These are phyloP conservation scores for Setophaga kirtlandii DNA, from an alignment of 2,113 vertebrate genomes.

Conservation along the genomic window DNA sequence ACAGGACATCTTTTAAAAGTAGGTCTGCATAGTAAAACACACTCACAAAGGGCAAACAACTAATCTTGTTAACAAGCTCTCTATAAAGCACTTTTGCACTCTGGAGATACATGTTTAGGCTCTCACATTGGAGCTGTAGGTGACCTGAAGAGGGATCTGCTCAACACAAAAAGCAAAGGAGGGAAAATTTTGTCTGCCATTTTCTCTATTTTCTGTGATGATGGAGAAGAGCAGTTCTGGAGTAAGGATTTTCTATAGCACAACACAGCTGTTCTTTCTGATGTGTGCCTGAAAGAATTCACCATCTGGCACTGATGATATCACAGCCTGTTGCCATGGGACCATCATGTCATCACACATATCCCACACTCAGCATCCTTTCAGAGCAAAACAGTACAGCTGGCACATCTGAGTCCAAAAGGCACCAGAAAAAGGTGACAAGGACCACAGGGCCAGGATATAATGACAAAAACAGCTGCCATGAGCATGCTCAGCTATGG, in stretches of 20 bases:
- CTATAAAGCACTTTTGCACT: slow-evolving; percentile 7
- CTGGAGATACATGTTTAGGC: background rate
- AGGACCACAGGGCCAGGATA: background rate
- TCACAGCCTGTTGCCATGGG: background rate
- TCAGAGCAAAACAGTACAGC: background rate
- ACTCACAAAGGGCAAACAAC: background rate
- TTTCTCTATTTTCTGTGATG: background rate
- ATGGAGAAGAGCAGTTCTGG: background rate
- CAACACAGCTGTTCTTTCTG: background rate
- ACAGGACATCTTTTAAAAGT: background rate
- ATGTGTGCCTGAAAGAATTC: background rate
- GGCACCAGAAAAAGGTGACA: background rate
- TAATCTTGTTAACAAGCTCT: background rate
- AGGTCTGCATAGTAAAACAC: background rate
- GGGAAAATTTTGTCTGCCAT: background rate
- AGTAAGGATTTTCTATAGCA: background rate
- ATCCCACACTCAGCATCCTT: background rate
- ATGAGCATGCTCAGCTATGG: background rate
- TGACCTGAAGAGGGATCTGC: slow-evolving; percentile 10
- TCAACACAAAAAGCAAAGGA: background rate
- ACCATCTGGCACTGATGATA: background rate
- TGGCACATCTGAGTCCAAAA: background rate
- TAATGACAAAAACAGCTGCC: background rate
- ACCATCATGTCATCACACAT: background rate
- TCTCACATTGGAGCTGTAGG: background rate